Base-by-base conservation (phyloP, 1,140 invertebrate species). In the Helicoverpa zea region DNA sequence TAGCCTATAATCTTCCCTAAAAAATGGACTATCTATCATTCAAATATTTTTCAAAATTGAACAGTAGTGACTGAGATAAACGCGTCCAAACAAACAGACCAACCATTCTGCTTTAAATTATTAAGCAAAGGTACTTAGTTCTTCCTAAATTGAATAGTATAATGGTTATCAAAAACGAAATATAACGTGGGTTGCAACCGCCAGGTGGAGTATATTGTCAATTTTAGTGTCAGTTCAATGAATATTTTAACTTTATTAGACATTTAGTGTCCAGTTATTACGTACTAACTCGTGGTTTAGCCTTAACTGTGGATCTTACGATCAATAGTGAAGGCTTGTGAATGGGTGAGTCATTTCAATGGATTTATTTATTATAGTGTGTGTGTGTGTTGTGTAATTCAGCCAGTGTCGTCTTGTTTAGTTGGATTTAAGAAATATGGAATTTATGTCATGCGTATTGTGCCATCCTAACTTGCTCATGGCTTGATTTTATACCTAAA, bases 211-310 rank as follows among this genome's bases (percentile, higher is more conserved):
- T 68, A 66, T 51, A 51, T 51, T 51, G 16, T 51, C 47, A 68
- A 68, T 68, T 68, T 51, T 47, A 68, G 16, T 16, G 11, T 18
- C 43, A 66, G 43, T 18, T 66, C 66, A 52, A 70, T 70, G 66
- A 70, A 70, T 70, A 52, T 51, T 51, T 14, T 23, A 18, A 52
- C 12, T 70, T 49, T 70, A 70, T 70, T 70, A 51, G 66, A 64
- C 14, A 30, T 63, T 35, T 11, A 49, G 63, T 66, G 63, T 18
- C 14, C 43, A 47, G 43, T 18, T 16, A 66, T 35, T 49, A 66
- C 43, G n/a, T 30, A 66, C 3, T 18, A 49, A 18, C 3, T 66
- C 0, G 18, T 54, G 16, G 47, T 29, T 29, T 54, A 23, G 51
- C 47, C 66, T 52, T 52, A 52, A 70, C 52, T 52, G 49, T 23